Conservation (phyloP, 2,888 invertebrate species). For the Leucoptera coffeella region DNA sequence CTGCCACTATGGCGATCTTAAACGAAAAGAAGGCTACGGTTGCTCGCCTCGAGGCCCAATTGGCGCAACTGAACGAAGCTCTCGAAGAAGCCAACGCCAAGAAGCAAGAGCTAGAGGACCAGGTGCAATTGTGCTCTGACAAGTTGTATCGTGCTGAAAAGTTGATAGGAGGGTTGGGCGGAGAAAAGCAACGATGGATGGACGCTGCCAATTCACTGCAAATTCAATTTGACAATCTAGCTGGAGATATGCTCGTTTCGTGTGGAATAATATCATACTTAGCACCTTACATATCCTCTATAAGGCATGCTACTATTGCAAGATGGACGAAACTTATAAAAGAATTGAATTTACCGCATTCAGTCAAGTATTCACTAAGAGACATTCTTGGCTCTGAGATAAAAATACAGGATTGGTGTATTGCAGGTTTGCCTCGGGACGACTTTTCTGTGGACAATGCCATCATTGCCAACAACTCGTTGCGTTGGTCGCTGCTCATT, state of each 20-base stretch:
- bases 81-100: slow-evolving; percentile 60
- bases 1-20: slow-evolving; percentile 77
- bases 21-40: slow-evolving; percentile 78
- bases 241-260: slow-evolving; percentile 85
- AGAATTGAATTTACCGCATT: slow-evolving; percentile 69
- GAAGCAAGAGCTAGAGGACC: slow-evolving; percentile 63
- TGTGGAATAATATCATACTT: slow-evolving; percentile 87
- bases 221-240: slow-evolving; percentile 69
- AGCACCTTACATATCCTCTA: slow-evolving; percentile 73
- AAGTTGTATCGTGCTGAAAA: slow-evolving; percentile 84
- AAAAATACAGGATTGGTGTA: slow-evolving; percentile 81
- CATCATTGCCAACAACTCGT: slow-evolving; percentile 73
- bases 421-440: slow-evolving; percentile 74
- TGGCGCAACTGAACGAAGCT: slow-evolving; percentile 65
- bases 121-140: slow-evolving; percentile 74
- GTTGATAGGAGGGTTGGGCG: slow-evolving; percentile 80
- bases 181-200: slow-evolving; percentile 84
- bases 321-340: slow-evolving; percentile 72
- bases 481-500: slow-evolving; percentile 73
- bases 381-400: slow-evolving; percentile 78
- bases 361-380: slow-evolving; percentile 64
- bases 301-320: slow-evolving; percentile 51
- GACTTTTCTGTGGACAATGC: slow-evolving; percentile 80
- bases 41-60: slow-evolving; percentile 66
- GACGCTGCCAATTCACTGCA: slow-evolving; percentile 70